Conservation (phyloP, 2,113 vertebrate genomes). For the Guaruba guarouba region DNA sequence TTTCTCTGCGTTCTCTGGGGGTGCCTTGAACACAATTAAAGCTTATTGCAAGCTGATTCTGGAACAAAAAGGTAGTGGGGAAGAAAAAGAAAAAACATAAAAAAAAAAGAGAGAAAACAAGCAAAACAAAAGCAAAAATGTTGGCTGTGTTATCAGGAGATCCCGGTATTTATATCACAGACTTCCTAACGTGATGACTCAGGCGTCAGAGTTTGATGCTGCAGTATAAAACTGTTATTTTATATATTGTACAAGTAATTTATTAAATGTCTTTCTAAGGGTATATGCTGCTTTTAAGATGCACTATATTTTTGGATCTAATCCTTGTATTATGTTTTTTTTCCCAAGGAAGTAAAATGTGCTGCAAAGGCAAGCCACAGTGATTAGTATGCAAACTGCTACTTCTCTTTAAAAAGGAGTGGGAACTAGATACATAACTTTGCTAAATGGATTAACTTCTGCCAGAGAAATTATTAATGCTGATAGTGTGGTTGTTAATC, state of each 20-base stretch:
- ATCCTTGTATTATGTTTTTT: constrained; percentile 70
- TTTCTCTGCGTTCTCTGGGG: constrained; percentile 84
- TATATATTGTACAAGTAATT: constrained; percentile 80
- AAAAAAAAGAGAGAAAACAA: not conserved
- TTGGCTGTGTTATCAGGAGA: constrained; percentile 53
- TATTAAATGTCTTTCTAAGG: constrained; percentile 80
- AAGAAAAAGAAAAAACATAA: not conserved
- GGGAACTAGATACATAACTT: constrained; percentile 34
- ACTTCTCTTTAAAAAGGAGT: constrained; percentile 67
- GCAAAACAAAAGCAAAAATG: constrained; percentile 48
- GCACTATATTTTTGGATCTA: constrained; percentile 81
- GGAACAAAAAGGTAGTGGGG: constrained; percentile 74
- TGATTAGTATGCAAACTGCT: constrained; percentile 69
- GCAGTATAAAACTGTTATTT: constrained; percentile 74
- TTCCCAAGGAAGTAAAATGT: constrained; percentile 75
- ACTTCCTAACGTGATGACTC: constrained; percentile 72
- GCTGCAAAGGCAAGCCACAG: constrained; percentile 60
- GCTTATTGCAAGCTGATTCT: constrained; percentile 80
- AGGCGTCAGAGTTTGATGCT: constrained; percentile 79
- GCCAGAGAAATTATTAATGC: constrained; percentile 18
- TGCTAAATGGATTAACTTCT: constrained; percentile 39
- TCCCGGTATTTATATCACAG: constrained; percentile 65
- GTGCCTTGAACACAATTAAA: constrained; percentile 81
- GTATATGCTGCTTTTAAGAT: constrained; percentile 82
- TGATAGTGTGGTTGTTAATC: constrained; percentile 16